Conservation (phyloP, 2,113 vertebrate species). For the Malurus elegans region DNA sequence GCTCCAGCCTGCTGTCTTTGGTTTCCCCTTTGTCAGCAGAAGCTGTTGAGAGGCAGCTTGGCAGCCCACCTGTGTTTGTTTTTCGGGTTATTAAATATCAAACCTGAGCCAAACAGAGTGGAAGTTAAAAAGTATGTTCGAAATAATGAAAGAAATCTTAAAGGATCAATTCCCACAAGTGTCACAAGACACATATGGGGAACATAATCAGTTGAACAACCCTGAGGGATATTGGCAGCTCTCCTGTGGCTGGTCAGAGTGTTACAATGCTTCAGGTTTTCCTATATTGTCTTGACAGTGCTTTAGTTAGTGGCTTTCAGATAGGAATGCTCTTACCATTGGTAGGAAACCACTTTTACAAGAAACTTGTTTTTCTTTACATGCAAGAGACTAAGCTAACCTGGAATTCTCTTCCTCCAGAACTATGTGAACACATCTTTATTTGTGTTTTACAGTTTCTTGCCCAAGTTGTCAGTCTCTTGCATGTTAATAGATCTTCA, state of each 20-base stretch:
- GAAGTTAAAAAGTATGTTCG: background rate
- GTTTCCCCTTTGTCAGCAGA: constrained; percentile 31
- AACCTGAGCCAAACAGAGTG: background rate
- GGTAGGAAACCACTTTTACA: background rate
- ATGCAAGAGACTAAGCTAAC: background rate
- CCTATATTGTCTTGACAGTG: background rate
- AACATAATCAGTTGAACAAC: background rate
- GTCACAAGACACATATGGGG: background rate
- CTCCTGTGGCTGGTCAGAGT: background rate
- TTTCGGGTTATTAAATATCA: constrained; percentile 25
- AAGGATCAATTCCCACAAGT: background rate
- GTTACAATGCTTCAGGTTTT: background rate
- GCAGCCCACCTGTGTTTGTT: constrained; percentile 17
- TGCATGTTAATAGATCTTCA: background rate
- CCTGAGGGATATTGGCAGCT: background rate
- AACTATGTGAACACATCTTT: background rate
- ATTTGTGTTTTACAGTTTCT: background rate
- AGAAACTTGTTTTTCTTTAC: background rate
- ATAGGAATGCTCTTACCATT: background rate
- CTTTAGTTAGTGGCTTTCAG: background rate
- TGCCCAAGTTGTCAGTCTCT: background rate
- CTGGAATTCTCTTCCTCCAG: background rate
- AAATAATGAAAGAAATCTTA: background rate
- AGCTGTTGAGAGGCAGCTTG: constrained; percentile 8
- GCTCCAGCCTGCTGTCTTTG: background rate